A percentile compares a stretch with the other conserved stretches of the same genome.
Evolutionary conservation across 2,113 vertebrate species (phyloP).

Genomic region (Prinia subflava): DNA sequence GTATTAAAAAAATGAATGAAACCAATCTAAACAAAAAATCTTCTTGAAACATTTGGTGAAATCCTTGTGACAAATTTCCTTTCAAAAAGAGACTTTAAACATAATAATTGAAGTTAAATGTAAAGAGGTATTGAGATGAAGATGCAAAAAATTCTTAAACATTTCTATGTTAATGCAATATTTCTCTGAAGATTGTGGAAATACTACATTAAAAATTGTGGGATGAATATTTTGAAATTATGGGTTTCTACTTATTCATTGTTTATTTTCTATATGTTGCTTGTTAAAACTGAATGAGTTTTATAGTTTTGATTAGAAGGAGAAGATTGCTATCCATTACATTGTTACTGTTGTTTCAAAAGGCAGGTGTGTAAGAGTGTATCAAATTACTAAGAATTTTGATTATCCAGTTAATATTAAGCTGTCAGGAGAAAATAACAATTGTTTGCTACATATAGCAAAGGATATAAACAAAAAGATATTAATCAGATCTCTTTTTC

Average conservation of each 20-base stretch:
- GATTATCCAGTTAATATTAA: neutral
- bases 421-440: neutral
- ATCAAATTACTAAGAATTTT: neutral
- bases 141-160: neutral
- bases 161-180: accelerated
- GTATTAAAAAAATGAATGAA: neutral
- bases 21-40: no score
- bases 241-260: neutral
- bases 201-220: neutral
- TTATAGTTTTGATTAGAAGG: neutral
- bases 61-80: neutral
- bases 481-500: neutral
- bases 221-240: neutral
- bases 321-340: neutral
- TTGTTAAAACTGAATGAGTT: neutral
- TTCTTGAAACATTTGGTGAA: neutral
- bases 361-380: neutral
- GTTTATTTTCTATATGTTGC: neutral
- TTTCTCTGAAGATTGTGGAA: neutral
- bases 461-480: neutral
- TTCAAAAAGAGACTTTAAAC: neutral
- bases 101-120: neutral
- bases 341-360: neutral
- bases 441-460: neutral
- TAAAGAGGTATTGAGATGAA: neutral